These are phyloP conservation scores for Grammomys dolichurus DNA, from an alignment of 2,113 vertebrate genomes.

Conservation along the genomic window DNA sequence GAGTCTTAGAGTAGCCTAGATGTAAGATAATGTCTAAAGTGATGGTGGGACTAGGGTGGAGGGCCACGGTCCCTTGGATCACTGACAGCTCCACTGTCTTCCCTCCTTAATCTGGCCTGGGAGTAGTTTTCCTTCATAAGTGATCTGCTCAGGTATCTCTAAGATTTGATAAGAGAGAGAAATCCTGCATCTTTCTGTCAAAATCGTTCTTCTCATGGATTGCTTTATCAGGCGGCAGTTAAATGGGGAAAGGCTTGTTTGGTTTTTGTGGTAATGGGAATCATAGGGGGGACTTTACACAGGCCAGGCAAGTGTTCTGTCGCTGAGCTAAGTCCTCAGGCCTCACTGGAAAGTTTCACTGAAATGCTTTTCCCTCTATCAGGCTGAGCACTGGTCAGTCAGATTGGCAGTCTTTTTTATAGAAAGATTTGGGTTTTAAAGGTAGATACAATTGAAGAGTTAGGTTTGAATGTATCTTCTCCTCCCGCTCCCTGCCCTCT, in stretches of 20 bases:
- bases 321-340: no score
- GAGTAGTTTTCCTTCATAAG: background rate
- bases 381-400: background rate
- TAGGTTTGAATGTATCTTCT: background rate
- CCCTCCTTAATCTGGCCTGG: background rate
- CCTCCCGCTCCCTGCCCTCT: no score
- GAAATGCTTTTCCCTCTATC: background rate
- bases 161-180: conserved; percentile 51
- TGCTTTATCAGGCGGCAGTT: conserved; percentile 29
- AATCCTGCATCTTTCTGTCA: background rate
- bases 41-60: background rate
- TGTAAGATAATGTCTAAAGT: background rate
- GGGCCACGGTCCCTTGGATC: background rate
- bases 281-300: no score
- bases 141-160: background rate
- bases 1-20: background rate
- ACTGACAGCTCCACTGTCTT: background rate
- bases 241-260: background rate
- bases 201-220: conserved; percentile 6
- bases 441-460: background rate
- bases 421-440: conserved; percentile 50
- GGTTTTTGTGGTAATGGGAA: background rate
- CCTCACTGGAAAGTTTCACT: background rate
- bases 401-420: background rate
- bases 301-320: no score